Base-by-base conservation (phyloP, 2,113 vertebrate species). In the Mesocricetus auratus region DNA sequence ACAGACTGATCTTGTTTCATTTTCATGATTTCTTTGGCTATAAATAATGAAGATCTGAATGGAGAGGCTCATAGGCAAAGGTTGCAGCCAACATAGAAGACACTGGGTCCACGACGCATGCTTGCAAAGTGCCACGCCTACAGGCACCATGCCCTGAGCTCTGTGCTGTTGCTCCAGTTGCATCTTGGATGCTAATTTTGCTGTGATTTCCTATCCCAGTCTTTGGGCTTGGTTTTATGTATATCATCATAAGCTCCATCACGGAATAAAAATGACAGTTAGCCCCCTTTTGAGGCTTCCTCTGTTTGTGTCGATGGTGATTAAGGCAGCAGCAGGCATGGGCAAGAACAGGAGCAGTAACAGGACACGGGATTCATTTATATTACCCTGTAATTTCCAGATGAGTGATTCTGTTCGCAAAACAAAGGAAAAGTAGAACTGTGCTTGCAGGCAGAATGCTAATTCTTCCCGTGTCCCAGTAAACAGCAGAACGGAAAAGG, bases 331-430 rank as follows among this genome's bases (percentile, higher is more conserved):
- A 74, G 53, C 73, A 85, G 86, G 86, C 86, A 58, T 86, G 9
- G 9, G 0, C 0, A 12, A 87, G 96, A 94, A 86, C 42, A 13
- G 24, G n/a, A 10, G 74, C n/a, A 21, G 81, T 68, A 60, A 90
- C 22, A 24, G 90, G 78, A 88, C 22, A 36, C 0, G 9, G 0
- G 1, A 56, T 87, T 94, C 79, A 24, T 85, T 94, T 85, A 29
- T 66, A 42, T 86, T 86, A 77, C 78, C 24, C 89, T 81, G 24
- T 77, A 83, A 78, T 93, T 96, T 97, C 89, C 96, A 96, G 86
- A 94, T 91, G 93, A 96, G 91, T 82, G 91, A 83, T n/a, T 95
- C 86, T 86, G 66, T 24, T 73, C 86, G 95, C 95, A 60, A 53
- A 96, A 89, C 68, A 93, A 94, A 86, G 66, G 82, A n/a, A 78